Evolutionary conservation across 2,113 vertebrate species (phyloP), one percentile per base, ranked within the genome.

Genomic region (Zosterops lateralis): DNA sequence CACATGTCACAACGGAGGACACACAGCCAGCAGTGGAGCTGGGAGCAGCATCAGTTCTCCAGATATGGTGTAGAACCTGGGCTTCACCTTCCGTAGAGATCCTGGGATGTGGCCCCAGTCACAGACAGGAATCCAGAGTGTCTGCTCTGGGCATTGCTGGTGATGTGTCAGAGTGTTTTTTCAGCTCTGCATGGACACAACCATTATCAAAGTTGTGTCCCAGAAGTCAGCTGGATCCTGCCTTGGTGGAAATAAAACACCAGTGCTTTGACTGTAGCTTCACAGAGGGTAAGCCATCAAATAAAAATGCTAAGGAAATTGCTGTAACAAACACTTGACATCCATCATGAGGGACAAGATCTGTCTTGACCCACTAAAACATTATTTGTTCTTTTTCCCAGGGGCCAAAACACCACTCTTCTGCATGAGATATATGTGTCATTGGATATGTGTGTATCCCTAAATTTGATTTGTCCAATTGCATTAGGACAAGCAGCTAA

Each of bases 391-490:
- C 60, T 86, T 67, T n/a, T 84, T 94, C 78, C 80, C 51, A 47
- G 60, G 54, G 75, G 88, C 67, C 83, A 87, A 85, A 95, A 54
- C 50, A 58, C 50, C 0, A 0, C 77, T 82, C 17, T 66, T 70
- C 47, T 83, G 47, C 68, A 51, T 86, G 70, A 94, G 58, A 44
- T 62, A 45, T 61, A 7, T 77, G 34, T 89, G 70, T 81, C 62
- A 15, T 36, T 70, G 72, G 42, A 13, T 82, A 72, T 78, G 47
- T 68, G 45, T 66, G 12, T 78, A 87, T 72, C 87, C 87, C 78
- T 81, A 81, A 96, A 93, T 92, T 44, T 28, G 83, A 92, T 95
- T 96, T 94, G 94, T 86, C 87, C 96, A 66, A 50, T 86, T 96
- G 78, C 74, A 77, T 94, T 86, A 86, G 54, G 89, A 86, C 75